Conservation (phyloP, 2,888 invertebrate genomes). For the Bombylius major region DNA sequence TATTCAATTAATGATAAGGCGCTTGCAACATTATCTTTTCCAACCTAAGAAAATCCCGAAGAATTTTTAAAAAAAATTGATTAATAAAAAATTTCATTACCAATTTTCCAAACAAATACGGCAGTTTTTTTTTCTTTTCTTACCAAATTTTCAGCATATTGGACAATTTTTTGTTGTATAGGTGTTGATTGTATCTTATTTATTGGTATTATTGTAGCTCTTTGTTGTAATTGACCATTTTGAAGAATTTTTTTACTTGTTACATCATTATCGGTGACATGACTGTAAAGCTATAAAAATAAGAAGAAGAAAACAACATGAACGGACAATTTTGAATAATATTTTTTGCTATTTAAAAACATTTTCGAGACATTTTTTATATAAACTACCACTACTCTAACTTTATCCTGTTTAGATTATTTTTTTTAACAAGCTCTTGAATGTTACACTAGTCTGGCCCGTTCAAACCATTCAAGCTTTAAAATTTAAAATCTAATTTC, state of each 20-base stretch:
- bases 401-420: no score
- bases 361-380: no score
- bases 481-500: no score
- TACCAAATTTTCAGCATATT: constrained; percentile 57
- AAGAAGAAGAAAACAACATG: background rate
- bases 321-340: background rate
- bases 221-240: constrained; percentile 61
- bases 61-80: background rate
- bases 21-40: constrained; percentile 65
- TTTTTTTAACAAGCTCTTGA: no score
- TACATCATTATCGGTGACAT: constrained; percentile 76
- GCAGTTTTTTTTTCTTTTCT: constrained; percentile 20
- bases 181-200: constrained; percentile 64
- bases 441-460: no score
- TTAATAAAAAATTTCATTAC: no score
- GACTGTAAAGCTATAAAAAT: constrained; percentile 64
- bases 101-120: no score
- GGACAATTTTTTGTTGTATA: constrained; percentile 47
- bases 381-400: no score
- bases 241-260: constrained; percentile 77
- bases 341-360: background rate
- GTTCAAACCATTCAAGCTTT: no score
- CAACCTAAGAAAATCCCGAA: constrained; percentile 43
- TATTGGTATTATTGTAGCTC: constrained; percentile 82
- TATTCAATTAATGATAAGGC: constrained; percentile 70